phyloP scores from a whole-genome alignment of 2,113 vertebrate species.

The Myodes glareolus region DNA sequence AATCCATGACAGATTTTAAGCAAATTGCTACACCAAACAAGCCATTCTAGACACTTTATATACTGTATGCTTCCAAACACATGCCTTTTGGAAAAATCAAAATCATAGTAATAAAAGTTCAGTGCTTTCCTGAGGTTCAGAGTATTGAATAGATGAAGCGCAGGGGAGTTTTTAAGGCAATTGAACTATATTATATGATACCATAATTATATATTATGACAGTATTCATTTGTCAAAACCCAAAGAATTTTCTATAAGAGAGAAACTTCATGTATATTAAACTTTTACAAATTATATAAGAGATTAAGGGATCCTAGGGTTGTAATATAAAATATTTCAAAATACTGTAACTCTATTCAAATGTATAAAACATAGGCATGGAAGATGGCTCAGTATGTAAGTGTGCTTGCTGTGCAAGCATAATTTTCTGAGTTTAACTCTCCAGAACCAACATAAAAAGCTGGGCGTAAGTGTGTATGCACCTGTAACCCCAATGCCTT shows the following conservation, averaged over 20 bases:
- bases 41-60: not conserved
- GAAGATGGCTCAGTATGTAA: not conserved
- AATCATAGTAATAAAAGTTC: conserved; percentile 2
- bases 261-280: not conserved
- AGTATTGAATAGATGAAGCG: not conserved
- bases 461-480: not conserved
- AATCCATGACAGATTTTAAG: not conserved
- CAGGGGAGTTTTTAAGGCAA: not conserved
- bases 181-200: not conserved
- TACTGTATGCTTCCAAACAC: not conserved
- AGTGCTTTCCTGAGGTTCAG: not conserved
- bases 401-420: not conserved
- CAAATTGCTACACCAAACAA: conserved; percentile 23
- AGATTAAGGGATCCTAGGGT: not conserved
- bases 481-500: not conserved
- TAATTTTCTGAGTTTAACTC: not conserved
- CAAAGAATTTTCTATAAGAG: not conserved
- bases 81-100: not conserved
- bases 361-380: not conserved
- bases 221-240: conserved; percentile 3
- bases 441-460: not conserved
- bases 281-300: not conserved
- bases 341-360: conserved; percentile 5
- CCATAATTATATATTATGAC: not conserved
- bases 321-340: not conserved